Evolutionary conservation across 2,797 vertebrate species (phyloP), one percentile per base, ranked within the genome.

Genomic region (Characodon lateralis): DNA sequence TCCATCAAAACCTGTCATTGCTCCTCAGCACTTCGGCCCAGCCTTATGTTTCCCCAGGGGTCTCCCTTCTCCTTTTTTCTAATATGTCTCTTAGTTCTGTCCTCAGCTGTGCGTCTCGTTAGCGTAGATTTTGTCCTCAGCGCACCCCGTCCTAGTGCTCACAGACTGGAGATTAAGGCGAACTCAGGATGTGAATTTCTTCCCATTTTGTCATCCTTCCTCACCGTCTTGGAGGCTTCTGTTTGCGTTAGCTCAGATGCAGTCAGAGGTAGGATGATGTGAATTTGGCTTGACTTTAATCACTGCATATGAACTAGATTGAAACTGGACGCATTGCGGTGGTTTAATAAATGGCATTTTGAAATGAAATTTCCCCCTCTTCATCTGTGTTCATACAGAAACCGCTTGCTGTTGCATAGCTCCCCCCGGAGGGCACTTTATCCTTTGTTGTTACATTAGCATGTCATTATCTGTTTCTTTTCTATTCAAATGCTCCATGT

Each of bases 391-490:
- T 91, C 83, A 56, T 77, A 73, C 69, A 80, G 69, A 79, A 83
- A 83, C 74, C 55, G 75, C 79, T 74, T 48, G 82, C 84, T 85
- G 89, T 85, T 82, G 84, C 87, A 84, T 58, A 84, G 91, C 89
- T 90, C 79, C 85, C 87, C 88, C 92, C 88, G 68, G 78, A 91
- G 90, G 91, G 89, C 85, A 80, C 80, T 77, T 68, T 35, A 72
- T 85, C 87, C 88, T 93, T 92, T 92, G 89, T 93, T 93, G 85
- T 90, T 90, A 92, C 85, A 94, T 92, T 91, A 91, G 83, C 93
- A 94, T 93, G 89, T 93, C 90, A 93, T 94, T 93, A 93, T 71
- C 76, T 83, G 58, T 87, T 91, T 91, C 69, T 87, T 88, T 89
- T 87, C 81, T 77, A 85, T 84, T 84, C 81, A 82, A 82, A 87